Conservation (phyloP, 1,140 invertebrate genomes). For the Camponotus vicinus region DNA sequence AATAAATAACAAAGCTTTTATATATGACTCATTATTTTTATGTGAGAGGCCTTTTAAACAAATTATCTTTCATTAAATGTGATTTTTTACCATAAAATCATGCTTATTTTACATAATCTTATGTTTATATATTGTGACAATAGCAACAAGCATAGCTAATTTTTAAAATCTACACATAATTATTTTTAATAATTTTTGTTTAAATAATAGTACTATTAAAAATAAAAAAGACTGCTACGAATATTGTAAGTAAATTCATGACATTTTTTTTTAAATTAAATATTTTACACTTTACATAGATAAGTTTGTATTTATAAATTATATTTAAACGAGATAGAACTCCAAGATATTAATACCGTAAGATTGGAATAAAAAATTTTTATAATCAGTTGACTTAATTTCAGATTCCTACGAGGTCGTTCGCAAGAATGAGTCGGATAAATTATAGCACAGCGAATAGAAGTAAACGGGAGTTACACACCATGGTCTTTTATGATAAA, state of each 20-base stretch:
- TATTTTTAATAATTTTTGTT: not conserved
- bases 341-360: not conserved
- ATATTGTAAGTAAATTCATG: not conserved
- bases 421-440: not conserved
- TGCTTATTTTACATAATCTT: not conserved
- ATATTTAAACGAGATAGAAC: not conserved
- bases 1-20: not conserved
- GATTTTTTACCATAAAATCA: not conserved
- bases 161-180: not conserved
- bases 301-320: not conserved
- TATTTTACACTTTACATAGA: not conserved
- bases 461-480: constrained; percentile 18
- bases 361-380: not conserved
- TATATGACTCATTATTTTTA: not conserved
- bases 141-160: not conserved
- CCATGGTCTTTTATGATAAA: constrained; percentile 25
- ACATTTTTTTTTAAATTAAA: not conserved
- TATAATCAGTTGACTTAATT: constrained; percentile 17
- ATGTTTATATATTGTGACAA: too few species aligned
- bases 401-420: not conserved
- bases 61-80: not conserved
- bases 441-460: constrained; percentile 40
- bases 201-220: not conserved
- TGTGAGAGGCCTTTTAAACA: not conserved
- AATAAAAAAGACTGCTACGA: not conserved